Evolutionary conservation across 1,140 invertebrate species (phyloP).

Genomic region (Yoshiicerus persimilis): DNA sequence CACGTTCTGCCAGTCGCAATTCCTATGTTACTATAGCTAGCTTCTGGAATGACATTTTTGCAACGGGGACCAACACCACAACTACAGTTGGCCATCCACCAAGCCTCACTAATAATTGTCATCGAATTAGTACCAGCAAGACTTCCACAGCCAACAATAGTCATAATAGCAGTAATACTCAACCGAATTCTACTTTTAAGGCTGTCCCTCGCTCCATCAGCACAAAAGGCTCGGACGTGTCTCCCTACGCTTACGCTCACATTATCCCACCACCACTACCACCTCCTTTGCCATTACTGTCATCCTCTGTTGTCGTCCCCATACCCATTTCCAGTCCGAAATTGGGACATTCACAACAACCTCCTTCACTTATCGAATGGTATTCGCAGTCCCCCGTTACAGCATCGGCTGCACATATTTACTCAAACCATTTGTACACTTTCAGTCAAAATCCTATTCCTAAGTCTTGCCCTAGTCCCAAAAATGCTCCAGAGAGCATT

Average conservation of each 20-base stretch:
- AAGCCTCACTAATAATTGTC: slow-evolving; percentile 32
- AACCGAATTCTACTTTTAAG: slow-evolving; percentile 24
- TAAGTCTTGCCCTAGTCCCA: background rate
- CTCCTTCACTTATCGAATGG: slow-evolving; percentile 47
- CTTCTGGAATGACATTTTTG: slow-evolving; percentile 50
- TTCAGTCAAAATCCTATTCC: slow-evolving; percentile 38
- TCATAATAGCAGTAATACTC: slow-evolving; percentile 4
- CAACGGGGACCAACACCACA: background rate
- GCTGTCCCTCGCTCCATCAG: background rate
- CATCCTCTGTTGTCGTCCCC: background rate
- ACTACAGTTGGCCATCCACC: slow-evolving; percentile 15
- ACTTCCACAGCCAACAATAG: background rate
- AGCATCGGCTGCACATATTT: slow-evolving; percentile 35
- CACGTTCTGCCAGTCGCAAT: slow-evolving; percentile 40
- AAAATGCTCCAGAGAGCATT: background rate
- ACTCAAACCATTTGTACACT: slow-evolving; percentile 42
- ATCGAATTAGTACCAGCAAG: slow-evolving; percentile 10
- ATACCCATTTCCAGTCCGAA: slow-evolving; percentile 19
- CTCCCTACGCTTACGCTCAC: slow-evolving; percentile 49
- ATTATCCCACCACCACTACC: slow-evolving; percentile 29
- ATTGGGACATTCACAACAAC: background rate
- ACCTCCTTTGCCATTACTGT: slow-evolving; percentile 34
- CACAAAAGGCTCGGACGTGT: slow-evolving; percentile 47
- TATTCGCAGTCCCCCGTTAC: slow-evolving; percentile 40
- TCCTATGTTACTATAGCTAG: slow-evolving; percentile 48